Evolutionary conservation across 2,888 invertebrate genomes (phyloP).

Genomic region (Dermolepida albohirtum): DNA sequence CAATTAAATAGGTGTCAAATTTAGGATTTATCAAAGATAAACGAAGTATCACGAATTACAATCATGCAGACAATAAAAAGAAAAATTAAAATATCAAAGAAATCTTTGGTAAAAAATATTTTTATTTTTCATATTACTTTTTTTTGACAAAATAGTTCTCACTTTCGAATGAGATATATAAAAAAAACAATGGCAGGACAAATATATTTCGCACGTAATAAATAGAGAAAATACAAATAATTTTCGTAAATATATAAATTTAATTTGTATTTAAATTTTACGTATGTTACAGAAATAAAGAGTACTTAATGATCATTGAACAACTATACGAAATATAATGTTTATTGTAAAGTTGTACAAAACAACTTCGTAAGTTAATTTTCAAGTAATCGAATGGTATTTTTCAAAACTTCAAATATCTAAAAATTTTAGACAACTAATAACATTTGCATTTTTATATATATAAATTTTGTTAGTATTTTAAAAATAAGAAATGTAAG

Average conservation of each 20-base stretch:
- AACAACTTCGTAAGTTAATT: not conserved
- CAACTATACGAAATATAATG: not conserved
- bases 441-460: too few relatives aligned
- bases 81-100: conserved; percentile 33
- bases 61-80: not conserved
- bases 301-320: not conserved
- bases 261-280: conserved; percentile 5
- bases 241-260: conserved; percentile 23
- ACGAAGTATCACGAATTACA: not conserved
- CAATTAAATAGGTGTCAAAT: conserved; percentile 33
- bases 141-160: conserved; percentile 16
- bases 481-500: too few relatives aligned
- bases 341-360: not conserved
- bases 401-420: too few relatives aligned
- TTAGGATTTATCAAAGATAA: conserved; percentile 7
- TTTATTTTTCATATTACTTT: conserved; percentile 30
- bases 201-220: conserved; percentile 5
- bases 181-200: too few relatives aligned
- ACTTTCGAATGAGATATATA: too few relatives aligned
- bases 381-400: too few relatives aligned
- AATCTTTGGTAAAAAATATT: conserved; percentile 43
- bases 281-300: conserved; percentile 2
- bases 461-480: too few relatives aligned
- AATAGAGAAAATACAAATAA: conserved; percentile 17
- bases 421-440: too few relatives aligned